These are phyloP conservation scores for Drosophila parabipectinata DNA, from an alignment of 1,140 invertebrate species.

Conservation along the genomic window DNA sequence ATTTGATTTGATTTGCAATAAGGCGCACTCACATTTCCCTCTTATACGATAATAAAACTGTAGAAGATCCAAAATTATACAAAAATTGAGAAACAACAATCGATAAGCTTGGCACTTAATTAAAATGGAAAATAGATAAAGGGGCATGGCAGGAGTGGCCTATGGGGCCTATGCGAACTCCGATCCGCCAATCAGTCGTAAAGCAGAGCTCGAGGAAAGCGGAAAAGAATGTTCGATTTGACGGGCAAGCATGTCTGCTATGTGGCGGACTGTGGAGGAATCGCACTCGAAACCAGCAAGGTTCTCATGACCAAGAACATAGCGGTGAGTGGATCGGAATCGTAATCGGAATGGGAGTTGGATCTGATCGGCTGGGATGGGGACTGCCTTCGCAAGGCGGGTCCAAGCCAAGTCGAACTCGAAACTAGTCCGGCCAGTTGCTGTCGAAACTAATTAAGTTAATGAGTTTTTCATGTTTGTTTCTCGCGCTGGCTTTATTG, in stretches of 20 bases:
- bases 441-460: conserved; percentile 53
- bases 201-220: conserved; percentile 29
- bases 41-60: conserved; percentile 36
- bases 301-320: conserved; percentile 75
- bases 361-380: neutral
- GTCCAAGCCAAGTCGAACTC: conserved; percentile 2
- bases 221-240: conserved; percentile 70
- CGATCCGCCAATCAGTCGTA: conserved; percentile 22
- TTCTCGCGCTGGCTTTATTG: conserved; percentile 7
- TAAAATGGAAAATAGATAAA: conserved; percentile 45
- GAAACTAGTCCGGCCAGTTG: conserved; percentile 28
- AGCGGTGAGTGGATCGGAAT: conserved; percentile 60
- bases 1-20: conserved; percentile 11
- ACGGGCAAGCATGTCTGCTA: conserved; percentile 76
- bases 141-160: neutral
- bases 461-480: conserved; percentile 53
- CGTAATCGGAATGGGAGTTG: neutral
- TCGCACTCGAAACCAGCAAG: conserved; percentile 76
- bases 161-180: neutral
- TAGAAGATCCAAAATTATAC: conserved; percentile 6
- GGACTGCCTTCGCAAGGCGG: neutral
- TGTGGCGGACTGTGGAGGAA: conserved; percentile 79
- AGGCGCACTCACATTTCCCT: conserved; percentile 25
- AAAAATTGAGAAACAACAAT: conserved; percentile 41
- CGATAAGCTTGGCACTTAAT: conserved; percentile 61